Evolutionary conservation across 2,797 vertebrate species (phyloP).

Genomic region (Galago senegalensis): DNA sequence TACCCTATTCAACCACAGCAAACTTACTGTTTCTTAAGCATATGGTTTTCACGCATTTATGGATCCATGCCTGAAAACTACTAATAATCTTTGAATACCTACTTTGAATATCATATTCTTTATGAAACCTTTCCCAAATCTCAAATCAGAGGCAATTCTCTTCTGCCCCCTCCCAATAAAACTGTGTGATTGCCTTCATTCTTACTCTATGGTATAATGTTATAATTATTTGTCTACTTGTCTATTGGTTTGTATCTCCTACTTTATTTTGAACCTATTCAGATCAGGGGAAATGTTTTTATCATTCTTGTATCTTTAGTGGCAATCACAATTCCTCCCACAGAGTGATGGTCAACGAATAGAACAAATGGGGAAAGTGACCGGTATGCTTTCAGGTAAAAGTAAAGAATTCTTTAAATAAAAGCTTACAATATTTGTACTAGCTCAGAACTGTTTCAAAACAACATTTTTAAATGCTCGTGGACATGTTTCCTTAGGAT

Average conservation of each 20-base stretch:
- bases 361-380: neutral
- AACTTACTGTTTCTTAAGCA: neutral
- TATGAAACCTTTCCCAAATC: neutral
- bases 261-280: neutral
- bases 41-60: neutral
- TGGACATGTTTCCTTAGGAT: neutral
- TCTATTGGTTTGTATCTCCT: neutral
- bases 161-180: neutral
- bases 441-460: conserved; percentile 43
- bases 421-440: neutral
- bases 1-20: neutral
- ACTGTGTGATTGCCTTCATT: neutral
- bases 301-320: neutral
- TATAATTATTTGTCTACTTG: neutral
- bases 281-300: neutral
- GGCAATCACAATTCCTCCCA: neutral
- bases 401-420: conserved; percentile 7
- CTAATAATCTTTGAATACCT: neutral
- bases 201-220: neutral
- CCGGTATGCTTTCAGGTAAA: conserved; percentile 29
- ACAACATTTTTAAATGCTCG: conserved; percentile 23
- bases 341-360: neutral
- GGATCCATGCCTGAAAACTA: neutral
- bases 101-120: conserved; percentile 6
- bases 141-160: neutral